These are phyloP conservation scores for Vireo altiloquus DNA, from an alignment of 2,113 vertebrate species.

Conservation along the genomic window DNA sequence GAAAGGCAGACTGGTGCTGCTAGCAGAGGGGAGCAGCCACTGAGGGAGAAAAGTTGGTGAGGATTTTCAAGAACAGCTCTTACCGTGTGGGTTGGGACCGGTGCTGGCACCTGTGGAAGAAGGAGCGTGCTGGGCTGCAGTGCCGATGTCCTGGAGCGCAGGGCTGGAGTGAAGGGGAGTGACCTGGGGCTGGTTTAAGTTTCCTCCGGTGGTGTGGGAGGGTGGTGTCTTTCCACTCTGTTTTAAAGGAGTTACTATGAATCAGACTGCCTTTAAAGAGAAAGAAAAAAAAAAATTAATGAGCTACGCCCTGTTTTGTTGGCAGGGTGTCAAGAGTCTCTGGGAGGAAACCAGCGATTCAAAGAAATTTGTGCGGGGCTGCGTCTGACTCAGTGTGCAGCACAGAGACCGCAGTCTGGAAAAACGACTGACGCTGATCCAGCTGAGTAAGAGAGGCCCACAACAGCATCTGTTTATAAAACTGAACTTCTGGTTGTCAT, in stretches of 20 bases:
- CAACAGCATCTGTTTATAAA: slow-evolving; percentile 71
- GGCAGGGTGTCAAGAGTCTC: slow-evolving; percentile 69
- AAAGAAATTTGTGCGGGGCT: slow-evolving; percentile 64
- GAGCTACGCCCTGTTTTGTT: slow-evolving; percentile 74
- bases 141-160: neutral
- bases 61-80: neutral
- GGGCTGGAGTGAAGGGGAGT: slow-evolving; percentile 58
- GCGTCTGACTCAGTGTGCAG: slow-evolving; percentile 68
- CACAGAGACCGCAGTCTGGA: slow-evolving; percentile 70
- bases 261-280: slow-evolving; percentile 75
- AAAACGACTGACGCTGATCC: slow-evolving; percentile 70
- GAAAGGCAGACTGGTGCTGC: neutral
- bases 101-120: neutral
- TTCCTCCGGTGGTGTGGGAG: slow-evolving; percentile 64
- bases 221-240: slow-evolving; percentile 72
- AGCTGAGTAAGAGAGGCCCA: slow-evolving; percentile 72
- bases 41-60: neutral
- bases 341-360: slow-evolving; percentile 74
- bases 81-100: slow-evolving; percentile 39
- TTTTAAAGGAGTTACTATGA: slow-evolving; percentile 83
- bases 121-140: neutral
- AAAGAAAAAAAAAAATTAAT: slow-evolving; percentile 29
- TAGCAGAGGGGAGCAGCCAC: neutral
- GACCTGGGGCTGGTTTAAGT: slow-evolving; percentile 67
- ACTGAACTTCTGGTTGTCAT: slow-evolving; percentile 62